phyloP scores from a whole-genome alignment of 2,113 vertebrate genomes.

The Micronycteris hirsuta region DNA sequence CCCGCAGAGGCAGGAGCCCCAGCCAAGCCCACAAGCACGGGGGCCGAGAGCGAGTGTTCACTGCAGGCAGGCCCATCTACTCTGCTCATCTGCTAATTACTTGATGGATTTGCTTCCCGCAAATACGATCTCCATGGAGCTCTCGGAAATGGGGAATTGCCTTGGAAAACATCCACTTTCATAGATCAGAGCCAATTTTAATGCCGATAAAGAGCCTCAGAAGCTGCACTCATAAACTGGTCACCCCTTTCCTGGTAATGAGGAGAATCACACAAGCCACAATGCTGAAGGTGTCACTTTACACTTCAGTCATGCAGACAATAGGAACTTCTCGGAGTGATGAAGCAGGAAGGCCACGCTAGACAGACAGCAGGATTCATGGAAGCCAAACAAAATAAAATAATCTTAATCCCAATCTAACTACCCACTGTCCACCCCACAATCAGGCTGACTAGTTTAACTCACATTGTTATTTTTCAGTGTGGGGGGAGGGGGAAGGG shows the following conservation, averaged over 20 bases:
- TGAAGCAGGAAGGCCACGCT: neutral
- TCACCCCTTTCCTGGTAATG: neutral
- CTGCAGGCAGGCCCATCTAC: neutral
- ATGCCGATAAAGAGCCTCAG: constrained; percentile 19
- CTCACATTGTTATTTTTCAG: neutral
- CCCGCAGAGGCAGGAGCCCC: neutral
- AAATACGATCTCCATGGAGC: constrained; percentile 11
- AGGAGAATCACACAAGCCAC: neutral
- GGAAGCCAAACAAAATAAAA: neutral
- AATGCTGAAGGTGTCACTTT: neutral
- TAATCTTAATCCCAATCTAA: neutral
- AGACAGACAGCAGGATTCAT: neutral
- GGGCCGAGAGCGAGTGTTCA: neutral
- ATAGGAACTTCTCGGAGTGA: neutral
- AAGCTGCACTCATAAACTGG: neutral
- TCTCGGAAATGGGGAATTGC: neutral
- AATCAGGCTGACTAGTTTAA: neutral
- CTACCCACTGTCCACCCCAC: neutral
- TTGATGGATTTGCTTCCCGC: constrained; percentile 15
- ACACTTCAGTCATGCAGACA: neutral
- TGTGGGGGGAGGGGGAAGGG: neutral
- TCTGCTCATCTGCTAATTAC: neutral
- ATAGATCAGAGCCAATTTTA: neutral
- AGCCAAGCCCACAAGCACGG: neutral
- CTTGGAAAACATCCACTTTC: constrained; percentile 15